Percentiles rank a stretch among this genome's conserved stretches.
These are phyloP conservation scores for Xestia ashworthii DNA, from an alignment of 2,888 invertebrate species.

Conservation along the genomic window DNA sequence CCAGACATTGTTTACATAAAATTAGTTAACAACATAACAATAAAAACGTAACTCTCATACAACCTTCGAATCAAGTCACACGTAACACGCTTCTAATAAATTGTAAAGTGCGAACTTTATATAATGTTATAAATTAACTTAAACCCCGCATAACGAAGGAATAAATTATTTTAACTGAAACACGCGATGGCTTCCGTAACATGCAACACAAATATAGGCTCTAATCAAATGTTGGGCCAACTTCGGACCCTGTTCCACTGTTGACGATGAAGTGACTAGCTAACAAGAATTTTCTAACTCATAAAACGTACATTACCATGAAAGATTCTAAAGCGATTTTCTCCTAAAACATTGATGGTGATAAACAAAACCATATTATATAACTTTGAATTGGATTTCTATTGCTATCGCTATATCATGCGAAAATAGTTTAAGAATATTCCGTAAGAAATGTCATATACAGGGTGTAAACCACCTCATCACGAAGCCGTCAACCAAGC, in stretches of 20 bases:
- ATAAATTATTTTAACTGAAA: conserved; percentile 55
- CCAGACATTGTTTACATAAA: conserved; percentile 15
- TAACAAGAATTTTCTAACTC: not conserved
- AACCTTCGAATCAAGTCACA: conserved; percentile 29
- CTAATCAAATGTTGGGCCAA: conserved; percentile 36
- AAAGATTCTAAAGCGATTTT: not conserved
- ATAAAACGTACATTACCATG: not conserved
- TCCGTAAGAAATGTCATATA: no score
- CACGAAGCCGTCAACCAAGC: no score
- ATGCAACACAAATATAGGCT: conserved; percentile 49
- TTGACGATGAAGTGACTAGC: not conserved
- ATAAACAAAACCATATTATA: no score
- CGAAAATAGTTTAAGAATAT: no score
- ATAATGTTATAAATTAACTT: conserved; percentile 61
- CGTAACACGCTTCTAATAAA: conserved; percentile 47
- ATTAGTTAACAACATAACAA: conserved; percentile 9
- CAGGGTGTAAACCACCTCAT: no score
- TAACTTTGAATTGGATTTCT: no score
- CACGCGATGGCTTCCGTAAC: conserved; percentile 57
- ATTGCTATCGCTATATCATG: no score
- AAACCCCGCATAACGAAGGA: conserved; percentile 45
- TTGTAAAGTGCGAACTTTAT: conserved; percentile 59
- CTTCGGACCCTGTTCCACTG: not conserved
- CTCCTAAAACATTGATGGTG: not conserved
- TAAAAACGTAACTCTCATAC: conserved; percentile 5